Base-by-base conservation (phyloP, 2,888 invertebrate species). In the Tromatobia lineatoria region DNA sequence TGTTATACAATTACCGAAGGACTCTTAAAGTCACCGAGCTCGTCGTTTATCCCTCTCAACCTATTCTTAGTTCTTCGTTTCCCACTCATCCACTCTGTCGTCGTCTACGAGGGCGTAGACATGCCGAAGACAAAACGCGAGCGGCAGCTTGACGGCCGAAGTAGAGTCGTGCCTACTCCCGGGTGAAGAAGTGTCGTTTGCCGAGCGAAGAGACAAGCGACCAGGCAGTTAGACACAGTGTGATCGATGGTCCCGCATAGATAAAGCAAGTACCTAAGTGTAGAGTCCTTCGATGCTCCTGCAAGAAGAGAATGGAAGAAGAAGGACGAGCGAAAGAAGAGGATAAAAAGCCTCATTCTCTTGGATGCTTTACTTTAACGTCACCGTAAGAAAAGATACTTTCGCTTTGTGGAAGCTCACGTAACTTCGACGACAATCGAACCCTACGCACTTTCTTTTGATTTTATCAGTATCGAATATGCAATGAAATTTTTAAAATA, bases 221-320 rank as follows among this genome's bases (percentile, higher is more conserved):
- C 66, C 66, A 20, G 29, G 61, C 20, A n/a, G 34, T 20, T 42
- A 20, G 66, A 42, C 66, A 23, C 66, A 13, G 20, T 11, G 42
- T 66, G 66, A 66, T 66, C 66, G 66, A 66, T 66, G 66, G 38
- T 8, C 2, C 38, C 61, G 61, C 18, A 34, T 38, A 61, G 38
- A 61, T 34, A 34, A 61, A 34, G 29, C 25, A 25, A 61, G 61
- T 38, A 29, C 29, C 29, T 29, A 38, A 38, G 15, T n/a, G 25
- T 15, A 18, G 18, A 38, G 61, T 25, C 57, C 23, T 25, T 23
- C 23, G 20, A 61, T 18, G 38, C 11, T 29, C 8, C 8, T 29
- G 61, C 34, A 34, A 61, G 61, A 61, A 34, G 23, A 23, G 57
- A 25, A 57, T 54, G 18, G 57, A 25, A 15, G 29, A 61, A 34